Conservation (phyloP, 1,140 invertebrate genomes). For the Drosophila nebulosa region DNA sequence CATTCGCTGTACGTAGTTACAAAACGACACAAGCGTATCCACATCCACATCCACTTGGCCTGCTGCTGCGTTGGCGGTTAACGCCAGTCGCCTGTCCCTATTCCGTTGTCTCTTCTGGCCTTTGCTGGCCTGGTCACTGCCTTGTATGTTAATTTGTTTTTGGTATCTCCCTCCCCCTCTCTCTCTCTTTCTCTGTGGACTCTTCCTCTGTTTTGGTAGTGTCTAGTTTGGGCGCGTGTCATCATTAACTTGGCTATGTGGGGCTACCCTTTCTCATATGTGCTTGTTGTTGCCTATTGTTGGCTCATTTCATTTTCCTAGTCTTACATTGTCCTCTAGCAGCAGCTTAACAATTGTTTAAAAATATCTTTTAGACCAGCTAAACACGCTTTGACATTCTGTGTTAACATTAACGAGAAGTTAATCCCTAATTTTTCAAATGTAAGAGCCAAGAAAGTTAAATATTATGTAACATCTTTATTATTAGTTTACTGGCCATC, state of each 20-base stretch:
- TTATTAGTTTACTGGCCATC: too few relatives aligned
- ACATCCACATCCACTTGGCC: slow-evolving; percentile 24
- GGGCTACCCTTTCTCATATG: neutral
- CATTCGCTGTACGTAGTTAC: neutral
- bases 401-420: neutral
- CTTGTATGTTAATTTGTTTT: slow-evolving; percentile 78
- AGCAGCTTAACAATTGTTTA: neutral
- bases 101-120: neutral
- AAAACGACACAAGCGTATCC: slow-evolving; percentile 20
- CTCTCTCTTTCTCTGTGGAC: neutral
- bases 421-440: neutral
- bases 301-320: slow-evolving; percentile 3
- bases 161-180: slow-evolving; percentile 42
- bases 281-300: slow-evolving; percentile 24
- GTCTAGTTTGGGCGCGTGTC: slow-evolving; percentile 70
- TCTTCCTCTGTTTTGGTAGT: slow-evolving; percentile 12
- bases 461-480: neutral
- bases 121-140: neutral
- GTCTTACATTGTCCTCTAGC: neutral
- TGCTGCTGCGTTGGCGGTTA: slow-evolving; percentile 42
- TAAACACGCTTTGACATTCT: neutral
- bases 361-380: neutral
- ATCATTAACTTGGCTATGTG: slow-evolving; percentile 67
- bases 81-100: slow-evolving; percentile 16
- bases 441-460: neutral